These are phyloP conservation scores for Tenthredo scrophulariae DNA, from an alignment of 2,888 invertebrate species.

Conservation along the genomic window DNA sequence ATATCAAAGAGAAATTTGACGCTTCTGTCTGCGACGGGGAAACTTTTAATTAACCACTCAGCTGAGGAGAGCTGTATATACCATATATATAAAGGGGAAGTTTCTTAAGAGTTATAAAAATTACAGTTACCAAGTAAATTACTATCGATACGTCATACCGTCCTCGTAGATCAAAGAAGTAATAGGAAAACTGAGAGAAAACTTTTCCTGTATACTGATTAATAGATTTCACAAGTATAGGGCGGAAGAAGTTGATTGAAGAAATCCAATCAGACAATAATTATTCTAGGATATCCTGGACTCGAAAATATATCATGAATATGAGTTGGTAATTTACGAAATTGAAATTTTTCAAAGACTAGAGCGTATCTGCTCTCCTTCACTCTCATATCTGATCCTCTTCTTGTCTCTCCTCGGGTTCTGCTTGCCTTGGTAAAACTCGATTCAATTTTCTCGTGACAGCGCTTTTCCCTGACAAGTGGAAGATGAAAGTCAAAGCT, in stretches of 20 bases:
- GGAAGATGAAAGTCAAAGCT: constrained; percentile 45
- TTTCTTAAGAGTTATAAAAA: neutral
- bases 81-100: neutral
- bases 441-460: constrained; percentile 30
- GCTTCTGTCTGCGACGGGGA: neutral
- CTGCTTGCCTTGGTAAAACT: neutral
- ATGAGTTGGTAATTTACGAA: neutral
- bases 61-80: neutral
- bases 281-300: neutral
- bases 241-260: neutral
- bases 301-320: neutral
- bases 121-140: neutral
- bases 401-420: neutral
- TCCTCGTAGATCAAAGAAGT: neutral
- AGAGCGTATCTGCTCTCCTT: neutral
- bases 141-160: neutral
- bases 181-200: neutral
- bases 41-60: constrained; percentile 42
- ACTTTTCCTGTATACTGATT: neutral
- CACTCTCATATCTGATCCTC: neutral
- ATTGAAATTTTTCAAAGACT: neutral
- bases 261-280: neutral
- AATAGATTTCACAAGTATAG: neutral
- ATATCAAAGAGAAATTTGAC: constrained; percentile 37
- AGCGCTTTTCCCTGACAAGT: constrained; percentile 31